Evolutionary conservation across 2,888 invertebrate genomes (phyloP), one percentile per base, ranked within the genome.

Genomic region (Tetramorium bicarinatum): DNA sequence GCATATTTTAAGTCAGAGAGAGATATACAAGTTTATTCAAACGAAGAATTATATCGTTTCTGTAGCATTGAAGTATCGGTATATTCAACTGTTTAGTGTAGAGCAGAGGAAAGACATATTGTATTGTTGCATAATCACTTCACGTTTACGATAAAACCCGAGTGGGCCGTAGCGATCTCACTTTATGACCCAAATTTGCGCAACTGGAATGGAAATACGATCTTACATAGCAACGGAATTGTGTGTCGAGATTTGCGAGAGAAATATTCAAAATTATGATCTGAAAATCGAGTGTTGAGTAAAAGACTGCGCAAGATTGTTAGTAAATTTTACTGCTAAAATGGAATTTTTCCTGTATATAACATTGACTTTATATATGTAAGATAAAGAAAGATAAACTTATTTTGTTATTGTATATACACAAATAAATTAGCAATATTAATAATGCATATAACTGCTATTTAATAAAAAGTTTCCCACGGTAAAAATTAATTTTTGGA

Each of bases 111-210:
- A 25, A 21, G 21, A 74, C 29, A 44, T 38, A 75, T 61, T 61
- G 13, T 62, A 64, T 49, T 75, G 29, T 76, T 64, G 49, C 64
- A 25, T 62, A 75, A 75, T 75, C 61, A 62, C 9, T 15, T 34
- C 38, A 44, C 47, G 49, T 76, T 34, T 64, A 38, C 18, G 25
- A 49, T 76, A 64, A 52, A 64, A 41, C 38, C 8, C 18, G 47
- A 56, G 44, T 67, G n/a, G 21, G 56, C 18, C 29, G 21, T n/a
- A 41, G 47, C 56, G 56, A 69, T 77, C 18, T 44, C 66, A 29
- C 66, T 76, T 52, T 77, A 66, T 56, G 69, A 69, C 18, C 34
- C 15, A 44, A 79, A 79, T 79, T 79, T 56, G 34, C 47, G 56
- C 69, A 69, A 79, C 15, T 41, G n/a, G 8, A 66, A 29, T 54